Base-by-base conservation (phyloP, 2,113 vertebrate genomes). In the Alouatta palliata region DNA sequence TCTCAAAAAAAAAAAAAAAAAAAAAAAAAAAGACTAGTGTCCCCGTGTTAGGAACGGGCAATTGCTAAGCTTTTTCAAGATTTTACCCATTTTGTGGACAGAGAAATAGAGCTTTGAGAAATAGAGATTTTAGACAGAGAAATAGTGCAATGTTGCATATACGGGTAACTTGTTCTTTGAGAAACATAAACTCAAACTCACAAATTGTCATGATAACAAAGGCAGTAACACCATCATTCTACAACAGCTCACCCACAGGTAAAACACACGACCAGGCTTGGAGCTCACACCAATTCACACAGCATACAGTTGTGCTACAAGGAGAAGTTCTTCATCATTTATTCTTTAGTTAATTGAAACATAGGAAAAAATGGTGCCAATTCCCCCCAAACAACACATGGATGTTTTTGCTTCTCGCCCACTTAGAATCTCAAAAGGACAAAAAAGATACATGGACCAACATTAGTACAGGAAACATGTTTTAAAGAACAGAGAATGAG, bases 41-140 rank as follows among this genome's bases (percentile, higher is more conserved):
- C 70, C 85, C 27, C 49, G 6, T 32, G 35, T 43, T n/a, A 88
- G 71, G 27, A 68, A n/a, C 14, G 84, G 81, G 47, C 70, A 20
- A 58, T 19, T 47, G 13, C 30, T 32, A 82, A 80, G 52, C 75
- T 49, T 77, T 84, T 88, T 21, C 66, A 43, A 92, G 89, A 77
- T 7, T 32, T 21, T 27, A 73, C 56, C 73, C 76, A 84, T n/a
- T 66, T 37, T 7, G 35, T 64, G 80, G 9, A 64, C 17, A 87
- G 77, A 52, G 64, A 61, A 87, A 90, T 64, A 68, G 84, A 23
- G 94, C 92, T 94, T 94, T 80, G 17, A n/a, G n/a, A n/a, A n/a
- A n/a, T n/a, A n/a, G n/a, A n/a, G n/a, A n/a, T n/a, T n/a, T n/a
- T n/a, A n/a, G n/a, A n/a, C n/a, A n/a, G n/a, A n/a, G n/a, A n/a